These are phyloP conservation scores for Gracilinanus agilis DNA, from an alignment of 2,113 vertebrate species.

Conservation along the genomic window DNA sequence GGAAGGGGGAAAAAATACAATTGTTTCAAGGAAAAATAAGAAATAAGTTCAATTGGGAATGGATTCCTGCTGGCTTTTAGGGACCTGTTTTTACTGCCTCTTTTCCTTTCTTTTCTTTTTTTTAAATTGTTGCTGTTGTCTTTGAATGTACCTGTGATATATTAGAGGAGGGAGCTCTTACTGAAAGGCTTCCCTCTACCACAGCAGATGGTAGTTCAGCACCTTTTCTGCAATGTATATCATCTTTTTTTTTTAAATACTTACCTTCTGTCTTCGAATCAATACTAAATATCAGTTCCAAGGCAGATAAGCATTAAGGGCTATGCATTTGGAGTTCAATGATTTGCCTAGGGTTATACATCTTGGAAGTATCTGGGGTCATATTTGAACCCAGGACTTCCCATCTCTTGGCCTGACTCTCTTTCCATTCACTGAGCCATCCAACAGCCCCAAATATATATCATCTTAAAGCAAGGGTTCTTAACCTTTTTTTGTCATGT, in stretches of 20 bases:
- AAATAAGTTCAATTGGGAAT: conserved; percentile 34
- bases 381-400: too few species aligned
- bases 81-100: conserved; percentile 38
- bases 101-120: neutral
- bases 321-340: too few species aligned
- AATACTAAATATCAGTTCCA: too few species aligned
- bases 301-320: too few species aligned
- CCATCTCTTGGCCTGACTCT: too few species aligned
- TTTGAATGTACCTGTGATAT: neutral
- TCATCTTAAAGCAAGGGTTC: neutral
- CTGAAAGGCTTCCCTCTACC: neutral
- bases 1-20: conserved; percentile 71
- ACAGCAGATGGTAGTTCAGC: neutral
- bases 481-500: neutral
- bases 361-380: too few species aligned
- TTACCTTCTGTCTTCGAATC: too few species aligned
- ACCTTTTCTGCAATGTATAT: neutral
- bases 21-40: conserved; percentile 78
- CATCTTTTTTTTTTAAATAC: neutral
- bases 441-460: neutral
- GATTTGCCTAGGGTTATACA: too few species aligned
- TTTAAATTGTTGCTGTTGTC: neutral
- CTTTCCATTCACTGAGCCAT: too few species aligned
- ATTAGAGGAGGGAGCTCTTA: neutral
- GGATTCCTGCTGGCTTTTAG: neutral